phyloP scores from a whole-genome alignment of 2,797 vertebrate genomes.

The Hybognathus amarus region DNA sequence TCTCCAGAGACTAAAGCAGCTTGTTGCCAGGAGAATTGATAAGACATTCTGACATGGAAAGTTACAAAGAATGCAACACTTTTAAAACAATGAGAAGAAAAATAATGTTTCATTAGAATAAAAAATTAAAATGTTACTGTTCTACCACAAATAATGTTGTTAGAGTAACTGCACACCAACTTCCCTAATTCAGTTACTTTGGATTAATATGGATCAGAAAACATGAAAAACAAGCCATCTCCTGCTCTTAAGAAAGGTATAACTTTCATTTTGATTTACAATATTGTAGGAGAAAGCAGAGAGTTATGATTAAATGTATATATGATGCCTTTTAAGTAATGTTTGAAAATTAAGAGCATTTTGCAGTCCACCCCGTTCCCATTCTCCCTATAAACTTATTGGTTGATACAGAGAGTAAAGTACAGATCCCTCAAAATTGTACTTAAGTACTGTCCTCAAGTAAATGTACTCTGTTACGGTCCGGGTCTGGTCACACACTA shows the following conservation, averaged over 20 bases:
- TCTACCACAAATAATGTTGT: conserved; percentile 46
- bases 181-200: conserved; percentile 47
- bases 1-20: background rate
- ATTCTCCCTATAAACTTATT: background rate
- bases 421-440: too few species aligned
- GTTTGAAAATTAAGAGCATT: background rate
- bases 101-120: conserved; percentile 44
- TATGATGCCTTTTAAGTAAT: conserved; percentile 3
- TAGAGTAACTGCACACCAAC: conserved; percentile 1
- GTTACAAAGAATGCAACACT: conserved; percentile 21
- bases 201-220: too few species aligned
- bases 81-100: conserved; percentile 33
- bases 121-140: conserved; percentile 46
- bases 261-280: conserved; percentile 42
- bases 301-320: background rate
- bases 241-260: conserved; percentile 38
- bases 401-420: background rate
- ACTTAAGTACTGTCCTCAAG: too few species aligned
- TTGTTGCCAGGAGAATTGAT: conserved; percentile 19
- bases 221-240: conserved; percentile 59
- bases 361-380: background rate
- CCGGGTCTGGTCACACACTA: too few species aligned
- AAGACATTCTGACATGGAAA: background rate
- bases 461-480: too few species aligned
- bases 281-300: conserved; percentile 15